These are phyloP conservation scores for Semaprochilodus insignis DNA, from an alignment of 2,797 vertebrate species.

Conservation along the genomic window DNA sequence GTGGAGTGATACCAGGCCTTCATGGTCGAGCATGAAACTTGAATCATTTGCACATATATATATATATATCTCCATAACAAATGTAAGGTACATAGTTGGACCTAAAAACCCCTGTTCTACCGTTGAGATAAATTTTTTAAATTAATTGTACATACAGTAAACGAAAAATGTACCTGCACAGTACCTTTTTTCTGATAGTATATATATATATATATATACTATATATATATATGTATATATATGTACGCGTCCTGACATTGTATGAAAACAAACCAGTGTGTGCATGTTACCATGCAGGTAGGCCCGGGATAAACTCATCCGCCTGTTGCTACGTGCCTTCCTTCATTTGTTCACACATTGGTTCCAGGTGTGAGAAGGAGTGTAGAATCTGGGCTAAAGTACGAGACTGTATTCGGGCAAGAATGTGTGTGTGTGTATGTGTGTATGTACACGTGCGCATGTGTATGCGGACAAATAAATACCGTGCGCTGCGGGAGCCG, in stretches of 20 bases:
- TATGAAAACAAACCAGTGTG: neutral
- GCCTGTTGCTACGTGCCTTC: constrained; percentile 53
- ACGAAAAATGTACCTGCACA: no score
- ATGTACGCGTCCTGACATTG: neutral
- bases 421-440: constrained; percentile 56
- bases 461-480: constrained; percentile 66
- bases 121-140: no score
- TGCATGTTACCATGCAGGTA: constrained; percentile 55
- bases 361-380: constrained; percentile 65
- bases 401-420: constrained; percentile 64
- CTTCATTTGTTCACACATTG: constrained; percentile 68
- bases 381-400: constrained; percentile 52
- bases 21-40: no score
- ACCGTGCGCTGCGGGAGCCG: constrained; percentile 53
- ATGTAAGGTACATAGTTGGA: no score
- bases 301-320: constrained; percentile 57
- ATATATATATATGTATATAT: constrained; percentile 24
- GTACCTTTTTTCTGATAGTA: no score
- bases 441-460: constrained; percentile 35
- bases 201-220: no score
- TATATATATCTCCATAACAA: no score
- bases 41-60: no score
- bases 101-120: no score
- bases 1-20: no score
- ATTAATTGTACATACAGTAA: no score